These are phyloP conservation scores for Rhabdornis inornatus DNA, from an alignment of 2,113 vertebrate species.

Conservation along the genomic window DNA sequence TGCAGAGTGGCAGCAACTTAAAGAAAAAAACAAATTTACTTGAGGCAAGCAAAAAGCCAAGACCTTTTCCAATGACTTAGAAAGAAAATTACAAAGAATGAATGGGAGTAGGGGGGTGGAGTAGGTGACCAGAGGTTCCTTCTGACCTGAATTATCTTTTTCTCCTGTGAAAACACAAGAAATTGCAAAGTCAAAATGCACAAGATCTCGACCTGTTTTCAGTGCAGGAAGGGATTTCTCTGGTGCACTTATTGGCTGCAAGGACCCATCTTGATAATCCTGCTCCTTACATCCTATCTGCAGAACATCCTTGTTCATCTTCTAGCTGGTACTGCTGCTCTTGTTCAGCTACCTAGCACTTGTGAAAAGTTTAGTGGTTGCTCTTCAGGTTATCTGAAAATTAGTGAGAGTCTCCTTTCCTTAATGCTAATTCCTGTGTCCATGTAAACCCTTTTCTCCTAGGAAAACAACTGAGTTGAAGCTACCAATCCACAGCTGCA, in stretches of 20 bases:
- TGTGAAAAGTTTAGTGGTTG: not conserved
- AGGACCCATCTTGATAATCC: rapidly evolving
- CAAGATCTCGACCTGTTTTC: not conserved
- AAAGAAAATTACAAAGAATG: not conserved
- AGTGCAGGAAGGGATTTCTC: not conserved
- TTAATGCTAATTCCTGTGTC: not conserved
- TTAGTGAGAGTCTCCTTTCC: not conserved
- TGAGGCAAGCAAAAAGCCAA: not conserved
- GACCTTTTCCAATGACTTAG: not conserved
- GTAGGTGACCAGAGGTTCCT: not conserved
- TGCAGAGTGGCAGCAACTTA: not conserved
- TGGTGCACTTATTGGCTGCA: not conserved
- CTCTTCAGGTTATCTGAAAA: not conserved
- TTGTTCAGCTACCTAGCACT: not conserved
- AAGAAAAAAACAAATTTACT: not conserved
- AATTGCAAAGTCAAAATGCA: not conserved
- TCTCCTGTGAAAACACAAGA: not conserved
- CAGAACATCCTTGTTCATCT: not conserved
- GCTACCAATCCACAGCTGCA: not conserved
- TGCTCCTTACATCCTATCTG: not conserved
- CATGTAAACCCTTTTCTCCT: not conserved
- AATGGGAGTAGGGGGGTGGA: not conserved
- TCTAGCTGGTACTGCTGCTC: not conserved
- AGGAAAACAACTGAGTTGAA: not conserved
- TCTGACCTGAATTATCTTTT: not conserved